phyloP scores from a whole-genome alignment of 2,113 vertebrate genomes.

The Echinops telfairi region DNA sequence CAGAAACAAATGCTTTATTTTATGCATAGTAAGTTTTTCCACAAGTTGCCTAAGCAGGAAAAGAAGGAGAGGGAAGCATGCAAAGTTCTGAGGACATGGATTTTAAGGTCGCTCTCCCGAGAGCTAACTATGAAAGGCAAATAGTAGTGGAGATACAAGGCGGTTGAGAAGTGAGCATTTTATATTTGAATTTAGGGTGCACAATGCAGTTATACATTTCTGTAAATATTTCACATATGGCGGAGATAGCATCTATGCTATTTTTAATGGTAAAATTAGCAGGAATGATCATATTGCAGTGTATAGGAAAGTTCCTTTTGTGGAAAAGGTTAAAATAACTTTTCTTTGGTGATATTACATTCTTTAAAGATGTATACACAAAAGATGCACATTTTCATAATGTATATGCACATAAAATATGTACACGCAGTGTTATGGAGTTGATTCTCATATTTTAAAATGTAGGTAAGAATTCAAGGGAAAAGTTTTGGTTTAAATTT shows the following conservation, averaged over 20 bases:
- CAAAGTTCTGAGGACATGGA: background rate
- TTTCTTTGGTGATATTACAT: too few species aligned
- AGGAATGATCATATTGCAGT: background rate
- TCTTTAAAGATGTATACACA: too few species aligned
- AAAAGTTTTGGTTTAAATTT: background rate
- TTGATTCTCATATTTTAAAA: too few species aligned
- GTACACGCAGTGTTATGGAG: too few species aligned
- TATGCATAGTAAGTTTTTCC: constrained; percentile 16
- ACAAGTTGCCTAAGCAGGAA: background rate
- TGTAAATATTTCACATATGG: background rate
- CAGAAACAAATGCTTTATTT: background rate
- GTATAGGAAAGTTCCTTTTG: background rate
- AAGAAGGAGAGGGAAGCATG: background rate
- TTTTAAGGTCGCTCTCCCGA: background rate
- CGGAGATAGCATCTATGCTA: background rate
- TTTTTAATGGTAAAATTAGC: background rate
- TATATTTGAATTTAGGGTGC: background rate
- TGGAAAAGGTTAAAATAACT: too few species aligned
- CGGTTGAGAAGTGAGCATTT: background rate
- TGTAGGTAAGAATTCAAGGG: background rate
- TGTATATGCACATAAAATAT: too few species aligned
- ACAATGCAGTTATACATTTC: too few species aligned
- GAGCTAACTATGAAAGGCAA: background rate
- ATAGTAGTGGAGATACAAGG: background rate
- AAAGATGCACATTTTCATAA: too few species aligned